These are phyloP conservation scores for Venturia canescens DNA, from an alignment of 1,140 invertebrate species.

Conservation along the genomic window DNA sequence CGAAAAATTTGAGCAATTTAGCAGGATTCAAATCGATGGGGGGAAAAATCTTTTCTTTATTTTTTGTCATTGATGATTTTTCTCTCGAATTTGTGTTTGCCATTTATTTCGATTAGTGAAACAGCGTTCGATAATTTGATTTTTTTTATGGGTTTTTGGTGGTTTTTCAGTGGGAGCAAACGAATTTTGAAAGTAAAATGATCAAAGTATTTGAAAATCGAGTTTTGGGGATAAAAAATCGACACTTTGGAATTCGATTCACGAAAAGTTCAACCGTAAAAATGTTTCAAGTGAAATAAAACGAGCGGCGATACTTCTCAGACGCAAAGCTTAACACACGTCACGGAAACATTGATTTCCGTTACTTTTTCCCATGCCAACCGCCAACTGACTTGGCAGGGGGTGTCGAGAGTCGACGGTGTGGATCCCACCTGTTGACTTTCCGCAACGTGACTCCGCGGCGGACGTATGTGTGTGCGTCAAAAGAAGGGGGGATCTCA, in stretches of 20 bases:
- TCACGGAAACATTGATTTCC: constrained; percentile 70
- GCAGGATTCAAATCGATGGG: too few species aligned
- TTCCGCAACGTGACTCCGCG: constrained; percentile 67
- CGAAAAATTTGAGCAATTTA: too few species aligned
- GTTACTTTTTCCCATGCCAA: constrained; percentile 77
- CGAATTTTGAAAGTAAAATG: not conserved
- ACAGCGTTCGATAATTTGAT: too few species aligned
- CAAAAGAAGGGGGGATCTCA: constrained; percentile 30
- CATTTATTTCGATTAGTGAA: too few species aligned
- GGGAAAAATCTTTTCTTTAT: too few species aligned
- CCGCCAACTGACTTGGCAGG: constrained; percentile 74
- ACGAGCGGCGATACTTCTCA: constrained; percentile 32
- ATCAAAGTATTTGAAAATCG: not conserved
- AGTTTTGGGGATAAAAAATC: not conserved
- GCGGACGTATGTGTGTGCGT: constrained; percentile 35
- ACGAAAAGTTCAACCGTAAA: not conserved
- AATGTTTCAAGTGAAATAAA: constrained; percentile 10
- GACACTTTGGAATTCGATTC: not conserved
- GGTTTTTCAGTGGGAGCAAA: too few species aligned
- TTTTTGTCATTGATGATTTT: too few species aligned
- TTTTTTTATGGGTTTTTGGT: too few species aligned
- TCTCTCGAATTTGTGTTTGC: too few species aligned
- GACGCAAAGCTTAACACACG: constrained; percentile 9
- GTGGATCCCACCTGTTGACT: constrained; percentile 77
- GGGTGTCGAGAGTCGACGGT: constrained; percentile 65